Evolutionary conservation across 2,888 invertebrate species (phyloP), one percentile per base, ranked within the genome.

Genomic region (Torymus texanus): DNA sequence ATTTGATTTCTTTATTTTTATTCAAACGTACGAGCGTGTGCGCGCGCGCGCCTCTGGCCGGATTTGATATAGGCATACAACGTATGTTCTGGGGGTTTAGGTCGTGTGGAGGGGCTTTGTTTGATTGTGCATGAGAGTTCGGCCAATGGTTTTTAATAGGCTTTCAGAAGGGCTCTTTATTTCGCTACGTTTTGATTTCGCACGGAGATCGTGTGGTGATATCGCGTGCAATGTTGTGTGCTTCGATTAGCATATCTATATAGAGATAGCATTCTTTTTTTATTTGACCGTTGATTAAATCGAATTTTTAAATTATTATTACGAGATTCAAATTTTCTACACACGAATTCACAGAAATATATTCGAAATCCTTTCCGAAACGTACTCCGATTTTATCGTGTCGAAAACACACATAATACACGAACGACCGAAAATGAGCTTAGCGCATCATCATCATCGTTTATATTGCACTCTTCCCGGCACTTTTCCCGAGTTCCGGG

Each of bases 1-100:
- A 75, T 79, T 75, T 71, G 79, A 79, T 79, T 79, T 75, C 79
- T 75, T 79, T 75, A 75, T 80, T 80, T 79, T 75, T 75, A 75
- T 71, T 79, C 79, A 59, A 74, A 68, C 68, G 70, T 50, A 13
- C 13, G 12, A 8, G 16, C 51, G 3, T 61, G 50, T 13, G 50
- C 16, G 50, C 14, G 13, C 63, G 59, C 63, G 65, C 59, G 58
- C n/a, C 29, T 58, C 18, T 10, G 59, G 11, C 56, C 13, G 67
- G 56, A 66, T 78, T 74, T 72, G 50, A 71, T 75, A 41, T 8
- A 41, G 41, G 41, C 55, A 61, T 24, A 21, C 29, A 55, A n/a
- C 65, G 77, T 62, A 59, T 59, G 18, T 41, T 10, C 18, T 11
- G 58, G 29, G 55, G 21, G 51, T 56, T 16, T 50, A n/a, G 62